Evolutionary conservation across 2,888 invertebrate genomes (phyloP).

Genomic region (Caenorhabditis sulstoni): DNA sequence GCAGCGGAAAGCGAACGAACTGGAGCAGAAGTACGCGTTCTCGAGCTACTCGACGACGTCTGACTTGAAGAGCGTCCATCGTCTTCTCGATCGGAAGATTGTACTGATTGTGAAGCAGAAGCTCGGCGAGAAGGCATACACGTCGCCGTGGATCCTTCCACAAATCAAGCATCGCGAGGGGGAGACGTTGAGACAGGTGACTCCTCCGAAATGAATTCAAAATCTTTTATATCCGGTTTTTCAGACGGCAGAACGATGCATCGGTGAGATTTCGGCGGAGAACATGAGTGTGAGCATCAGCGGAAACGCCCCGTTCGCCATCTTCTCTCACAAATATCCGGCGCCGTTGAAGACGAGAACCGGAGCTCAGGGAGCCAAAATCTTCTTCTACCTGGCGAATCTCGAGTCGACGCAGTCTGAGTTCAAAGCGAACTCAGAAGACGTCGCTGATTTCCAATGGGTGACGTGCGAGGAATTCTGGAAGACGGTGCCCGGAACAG

Average conservation of each 20-base stretch:
- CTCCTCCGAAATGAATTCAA: too few relatives aligned
- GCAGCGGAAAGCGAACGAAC: constrained; percentile 55
- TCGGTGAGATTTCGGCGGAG: constrained; percentile 65
- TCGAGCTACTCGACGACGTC: not conserved
- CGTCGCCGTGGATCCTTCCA: constrained; percentile 77
- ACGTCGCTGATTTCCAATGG: constrained; percentile 72
- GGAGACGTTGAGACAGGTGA: constrained; percentile 76
- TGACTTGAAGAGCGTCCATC: constrained; percentile 60
- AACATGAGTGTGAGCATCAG: constrained; percentile 60
- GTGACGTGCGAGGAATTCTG: constrained; percentile 69
- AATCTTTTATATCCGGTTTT: constrained; percentile 44
- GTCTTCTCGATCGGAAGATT: constrained; percentile 70
- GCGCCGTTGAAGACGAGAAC: constrained; percentile 54
- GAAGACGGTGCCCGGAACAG: constrained; percentile 58
- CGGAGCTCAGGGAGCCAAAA: constrained; percentile 64
- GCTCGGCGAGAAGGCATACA: constrained; percentile 52
- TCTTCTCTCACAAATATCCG: constrained; percentile 69
- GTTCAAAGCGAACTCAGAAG: constrained; percentile 64
- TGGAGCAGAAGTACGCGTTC: constrained; percentile 50
- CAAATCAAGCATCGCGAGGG: constrained; percentile 69
- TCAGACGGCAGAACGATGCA: constrained; percentile 75
- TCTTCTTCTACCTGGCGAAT: constrained; percentile 72
- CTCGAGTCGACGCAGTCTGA: constrained; percentile 33
- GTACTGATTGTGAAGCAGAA: constrained; percentile 75
- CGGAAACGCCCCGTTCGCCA: constrained; percentile 77